Evolutionary conservation across 2,888 invertebrate genomes (phyloP), one percentile per base, ranked within the genome.

Genomic region (Nasonovia ribisnigri): DNA sequence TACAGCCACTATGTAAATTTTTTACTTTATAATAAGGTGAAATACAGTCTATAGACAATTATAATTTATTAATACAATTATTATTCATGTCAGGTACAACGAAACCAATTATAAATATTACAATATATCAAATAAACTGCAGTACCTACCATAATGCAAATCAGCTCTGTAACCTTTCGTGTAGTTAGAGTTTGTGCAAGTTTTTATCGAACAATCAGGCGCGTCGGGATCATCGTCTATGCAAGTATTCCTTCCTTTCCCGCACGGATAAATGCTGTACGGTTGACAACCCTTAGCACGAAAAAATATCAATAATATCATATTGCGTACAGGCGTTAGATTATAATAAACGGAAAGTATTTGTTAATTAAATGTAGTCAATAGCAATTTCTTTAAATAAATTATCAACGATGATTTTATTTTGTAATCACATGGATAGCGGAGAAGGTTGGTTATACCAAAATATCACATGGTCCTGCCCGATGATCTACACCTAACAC

Each of bases 251-350:
- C 67, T n/a, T 20, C 67, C 51, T 24, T n/a, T 57, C 0, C 94
- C 94, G 8, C 94, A 94, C 8, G 94, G 88, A 46, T 90, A 87
- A 77, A 94, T 87, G 29, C 46, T 77, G 36, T 90, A 94, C 24
- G 94, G 94, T 67, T 94, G 94, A 67, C 94, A 94, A 8, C 94
- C 94, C 94, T 94, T 5, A 0, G 36, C 1, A 24, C 3, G 29
- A 4, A 90, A 36, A 89, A 3, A 84, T 51, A 16, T n/a, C 29
- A 46, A 86, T 67, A 29, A 46, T 13, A 29, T 86, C 29, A 46
- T 6, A 29, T 26, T 16, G 6, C 11, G 10, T 26, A 84, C 10
- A 0, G 26, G 13, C 11, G 46, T 86, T 86, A 86, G 3, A n/a
- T n/a, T 67, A 77, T 54, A 54, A 67, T 16, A n/a, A 67, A 67